Conservation (phyloP, 2,113 vertebrate species). For the Phaethornis superciliosus region DNA sequence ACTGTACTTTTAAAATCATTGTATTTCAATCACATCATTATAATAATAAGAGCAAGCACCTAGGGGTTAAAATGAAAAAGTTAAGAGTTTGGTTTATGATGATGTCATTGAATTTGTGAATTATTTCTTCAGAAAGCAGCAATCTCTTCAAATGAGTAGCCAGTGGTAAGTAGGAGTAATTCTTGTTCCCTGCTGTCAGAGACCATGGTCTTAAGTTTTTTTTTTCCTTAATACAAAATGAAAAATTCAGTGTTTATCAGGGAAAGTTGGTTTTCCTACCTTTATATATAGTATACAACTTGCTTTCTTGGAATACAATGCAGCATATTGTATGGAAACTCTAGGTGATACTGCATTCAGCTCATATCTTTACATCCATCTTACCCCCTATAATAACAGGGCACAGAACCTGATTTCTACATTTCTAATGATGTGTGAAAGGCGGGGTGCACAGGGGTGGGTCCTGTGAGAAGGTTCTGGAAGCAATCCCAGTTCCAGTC, state of each 20-base stretch:
- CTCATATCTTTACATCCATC: not conserved
- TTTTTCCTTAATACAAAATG: not conserved
- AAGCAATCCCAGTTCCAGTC: too few species aligned
- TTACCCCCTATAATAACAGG: not conserved
- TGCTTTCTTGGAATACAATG: not conserved
- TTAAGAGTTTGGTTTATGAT: slow-evolving; percentile 50
- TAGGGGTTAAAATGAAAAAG: slow-evolving; percentile 39
- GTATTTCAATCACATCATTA: slow-evolving; percentile 44
- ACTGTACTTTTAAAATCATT: slow-evolving; percentile 1
- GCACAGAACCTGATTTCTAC: not conserved
- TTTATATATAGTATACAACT: not conserved
- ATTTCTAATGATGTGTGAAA: not conserved
- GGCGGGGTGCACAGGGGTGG: too few species aligned
- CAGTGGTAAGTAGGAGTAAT: slow-evolving; percentile 32
- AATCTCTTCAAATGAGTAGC: not conserved
- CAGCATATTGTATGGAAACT: not conserved
- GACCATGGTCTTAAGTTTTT: not conserved
- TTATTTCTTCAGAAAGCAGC: slow-evolving; percentile 25
- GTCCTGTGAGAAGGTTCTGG: too few species aligned
- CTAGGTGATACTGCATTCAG: not conserved
- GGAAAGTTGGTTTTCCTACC: not conserved
- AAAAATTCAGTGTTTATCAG: not conserved
- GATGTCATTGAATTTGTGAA: slow-evolving; percentile 12
- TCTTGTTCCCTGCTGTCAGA: slow-evolving; percentile 20
- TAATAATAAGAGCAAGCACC: slow-evolving; percentile 13